phyloP scores from a whole-genome alignment of 2,888 invertebrate genomes.

The Deilephila porcellus region DNA sequence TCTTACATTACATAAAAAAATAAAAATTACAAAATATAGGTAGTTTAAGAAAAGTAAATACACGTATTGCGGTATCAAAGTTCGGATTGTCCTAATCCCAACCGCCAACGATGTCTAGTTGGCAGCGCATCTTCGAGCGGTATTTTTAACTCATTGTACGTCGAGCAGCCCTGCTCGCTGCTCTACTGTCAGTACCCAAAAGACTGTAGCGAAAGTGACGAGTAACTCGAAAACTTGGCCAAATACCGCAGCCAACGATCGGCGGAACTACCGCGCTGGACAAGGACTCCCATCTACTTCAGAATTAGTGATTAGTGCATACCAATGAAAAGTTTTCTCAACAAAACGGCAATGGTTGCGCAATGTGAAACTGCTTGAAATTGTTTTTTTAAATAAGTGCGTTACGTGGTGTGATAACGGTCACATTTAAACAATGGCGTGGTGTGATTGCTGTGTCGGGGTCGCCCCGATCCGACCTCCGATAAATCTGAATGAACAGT shows the following conservation, averaged over 20 bases:
- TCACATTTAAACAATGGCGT: constrained; percentile 78
- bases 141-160: constrained; percentile 84
- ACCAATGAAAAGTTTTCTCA: constrained; percentile 11
- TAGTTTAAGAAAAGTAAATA: not conserved
- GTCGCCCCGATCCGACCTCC: constrained; percentile 90
- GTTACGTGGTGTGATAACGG: constrained; percentile 62
- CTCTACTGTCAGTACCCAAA: constrained; percentile 73
- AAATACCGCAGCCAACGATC: constrained; percentile 46
- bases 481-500: constrained; percentile 89
- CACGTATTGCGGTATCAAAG: constrained; percentile 64
- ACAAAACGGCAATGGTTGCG: constrained; percentile 61
- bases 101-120: constrained; percentile 70
- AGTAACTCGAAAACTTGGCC: constrained; percentile 55
- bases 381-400: constrained; percentile 55
- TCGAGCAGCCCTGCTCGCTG: constrained; percentile 75
- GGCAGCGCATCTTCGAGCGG: constrained; percentile 83
- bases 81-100: constrained; percentile 75
- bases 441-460: constrained; percentile 87
- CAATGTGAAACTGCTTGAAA: constrained; percentile 62
- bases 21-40: not conserved
- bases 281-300: not conserved
- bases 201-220: constrained; percentile 78
- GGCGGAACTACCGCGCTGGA: constrained; percentile 39
- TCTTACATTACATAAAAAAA: too few relatives aligned
- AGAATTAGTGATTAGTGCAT: constrained; percentile 15